Base-by-base conservation (phyloP, 2,113 vertebrate genomes). In the Oceanodroma tethys region DNA sequence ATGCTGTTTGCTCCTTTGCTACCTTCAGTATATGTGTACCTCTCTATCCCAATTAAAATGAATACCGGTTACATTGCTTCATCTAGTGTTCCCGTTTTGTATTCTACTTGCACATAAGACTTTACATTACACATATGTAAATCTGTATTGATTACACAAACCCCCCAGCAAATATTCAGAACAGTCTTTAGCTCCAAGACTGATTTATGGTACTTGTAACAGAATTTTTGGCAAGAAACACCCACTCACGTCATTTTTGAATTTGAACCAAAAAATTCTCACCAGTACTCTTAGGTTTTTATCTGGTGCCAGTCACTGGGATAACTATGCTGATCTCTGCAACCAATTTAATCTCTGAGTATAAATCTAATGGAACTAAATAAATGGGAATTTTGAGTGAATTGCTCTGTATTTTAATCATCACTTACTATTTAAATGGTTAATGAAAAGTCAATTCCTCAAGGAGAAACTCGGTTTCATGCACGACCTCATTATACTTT, bases 351-450 rank as follows among this genome's bases (percentile, higher is more conserved):
- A 94, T 97, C 55, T 90, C 63, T 72, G 34, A 63, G 18, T 85
- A 53, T 85, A 87, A 88, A 71, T 88, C 34, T 92, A 78, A 78
- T 84, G 43, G 47, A 92, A 83, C 22, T 23, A 86, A 94, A 81
- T 60, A 93, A 75, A 68, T 76, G 45, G 20, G 76, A 79, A 68
- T 58, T 95, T 85, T 58, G 38, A 84, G 36, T 83, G 30, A 83
- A 59, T 83, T 78, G 38, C 1, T 17, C 21, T 67, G 34, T 72
- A 78, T 93, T 96, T 97, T 93, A 90, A 88, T 97, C 94, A 88
- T 92, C 92, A 95, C 86, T 81, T 96, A 74, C 53, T 89, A 47
- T 93, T 95, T 88, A 91, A 96, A 97, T 72, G 23, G 78, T 91
- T 94, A 97, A 90, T 91, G 47, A 85, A 88, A 92, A 94, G 47